These are phyloP conservation scores for Acheta domesticus DNA, from an alignment of 2,888 invertebrate genomes.

Conservation along the genomic window DNA sequence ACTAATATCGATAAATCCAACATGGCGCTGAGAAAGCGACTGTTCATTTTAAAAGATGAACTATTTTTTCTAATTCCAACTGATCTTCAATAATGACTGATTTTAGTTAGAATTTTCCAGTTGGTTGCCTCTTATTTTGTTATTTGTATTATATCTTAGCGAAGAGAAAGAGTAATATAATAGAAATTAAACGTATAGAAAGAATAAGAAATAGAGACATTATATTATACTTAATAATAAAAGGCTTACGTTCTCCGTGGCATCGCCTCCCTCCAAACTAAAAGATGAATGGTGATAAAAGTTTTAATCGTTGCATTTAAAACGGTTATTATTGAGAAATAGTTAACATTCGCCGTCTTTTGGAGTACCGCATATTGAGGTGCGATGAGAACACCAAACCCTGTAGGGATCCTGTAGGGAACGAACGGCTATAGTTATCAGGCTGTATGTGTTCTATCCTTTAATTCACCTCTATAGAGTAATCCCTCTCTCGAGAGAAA, in stretches of 20 bases:
- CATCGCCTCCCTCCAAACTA: not conserved
- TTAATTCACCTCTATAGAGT: constrained; percentile 18
- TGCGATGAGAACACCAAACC: constrained; percentile 22
- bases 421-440: constrained; percentile 21
- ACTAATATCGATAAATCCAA: constrained; percentile 18
- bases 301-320: not conserved
- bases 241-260: constrained; percentile 18
- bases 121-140: constrained; percentile 18
- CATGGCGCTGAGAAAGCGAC: constrained; percentile 18
- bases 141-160: constrained; percentile 11
- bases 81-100: constrained; percentile 7
- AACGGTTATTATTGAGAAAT: not conserved
- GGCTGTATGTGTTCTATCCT: constrained; percentile 22
- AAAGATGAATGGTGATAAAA: not conserved
- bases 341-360: not conserved
- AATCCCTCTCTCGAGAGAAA: not conserved
- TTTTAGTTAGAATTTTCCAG: constrained; percentile 18
- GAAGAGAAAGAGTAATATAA: constrained; percentile 18
- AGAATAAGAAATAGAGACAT: constrained; percentile 10
- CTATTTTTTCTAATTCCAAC: constrained; percentile 18
- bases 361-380: not conserved
- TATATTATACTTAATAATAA: not conserved
- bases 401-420: constrained; percentile 21
- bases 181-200: constrained; percentile 9
- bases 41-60: constrained; percentile 18